Conservation (phyloP, 2,113 vertebrate genomes). For the Stegostoma tigrinum region DNA sequence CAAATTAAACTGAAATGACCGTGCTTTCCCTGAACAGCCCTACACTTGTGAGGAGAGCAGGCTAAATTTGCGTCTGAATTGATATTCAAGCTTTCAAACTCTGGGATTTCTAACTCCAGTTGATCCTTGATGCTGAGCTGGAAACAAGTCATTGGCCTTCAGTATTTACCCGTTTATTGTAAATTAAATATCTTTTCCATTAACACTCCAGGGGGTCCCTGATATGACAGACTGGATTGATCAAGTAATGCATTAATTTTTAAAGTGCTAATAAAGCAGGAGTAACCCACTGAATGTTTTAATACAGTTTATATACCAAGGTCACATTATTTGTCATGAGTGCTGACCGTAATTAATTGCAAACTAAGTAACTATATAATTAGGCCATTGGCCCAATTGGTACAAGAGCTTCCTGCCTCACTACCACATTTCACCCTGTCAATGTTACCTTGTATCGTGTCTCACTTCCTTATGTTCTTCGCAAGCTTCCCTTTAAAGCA, state of each 20-base stretch:
- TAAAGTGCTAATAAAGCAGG: not conserved
- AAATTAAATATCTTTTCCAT: too few species aligned
- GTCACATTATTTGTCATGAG: not conserved
- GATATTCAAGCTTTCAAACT: too few species aligned
- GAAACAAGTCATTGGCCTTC: too few species aligned
- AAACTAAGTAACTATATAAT: not conserved
- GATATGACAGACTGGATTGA: not conserved
- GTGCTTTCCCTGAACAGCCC: too few species aligned
- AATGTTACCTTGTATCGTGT: not conserved
- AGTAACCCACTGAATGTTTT: not conserved
- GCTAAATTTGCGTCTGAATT: too few species aligned
- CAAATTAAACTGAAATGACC: too few species aligned
- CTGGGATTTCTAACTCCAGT: too few species aligned
- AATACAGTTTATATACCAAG: not conserved
- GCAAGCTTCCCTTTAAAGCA: not conserved
- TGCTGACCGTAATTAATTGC: not conserved
- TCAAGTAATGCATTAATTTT: not conserved
- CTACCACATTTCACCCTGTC: not conserved
- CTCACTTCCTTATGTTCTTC: not conserved
- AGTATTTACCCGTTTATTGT: too few species aligned
- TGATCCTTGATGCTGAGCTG: too few species aligned
- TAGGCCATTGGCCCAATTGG: not conserved
- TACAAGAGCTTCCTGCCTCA: not conserved
- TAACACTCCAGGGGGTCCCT: too few species aligned
- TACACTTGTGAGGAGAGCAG: too few species aligned